Evolutionary conservation across 1,140 invertebrate species (phyloP), one percentile per base, ranked within the genome.

Genomic region (Drosophila biarmipes): DNA sequence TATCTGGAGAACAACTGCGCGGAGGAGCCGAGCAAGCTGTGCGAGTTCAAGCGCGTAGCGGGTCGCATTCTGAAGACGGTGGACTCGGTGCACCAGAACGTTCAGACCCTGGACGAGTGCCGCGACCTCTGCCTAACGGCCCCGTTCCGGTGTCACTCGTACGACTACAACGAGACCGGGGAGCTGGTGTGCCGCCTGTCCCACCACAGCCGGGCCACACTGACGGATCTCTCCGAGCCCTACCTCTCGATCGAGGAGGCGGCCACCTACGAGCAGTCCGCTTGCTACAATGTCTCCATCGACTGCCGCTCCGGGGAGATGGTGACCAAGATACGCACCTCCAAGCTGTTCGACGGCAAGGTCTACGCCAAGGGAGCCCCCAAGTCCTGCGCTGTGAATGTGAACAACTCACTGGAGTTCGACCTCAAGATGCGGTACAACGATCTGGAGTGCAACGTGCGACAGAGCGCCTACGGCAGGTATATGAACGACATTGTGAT

Each of bases 201-300:
- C 87, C 97, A 98, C 93, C 97, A 98, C 91, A 96, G 96, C 19
- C 94, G 96, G 69, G 96, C 97, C 21, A 98, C 97, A 0, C 94
- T 98, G 31, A 95, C 96, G 14, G 96, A 97, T 84, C 97, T 97
- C 81, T 96, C 96, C 94, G 97, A 98, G 80, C 97, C 97, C 15
- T 98, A 98, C 92, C 93, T 98, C 52, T 96, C 97, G 79, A 96
- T 98, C 12, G 95, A 96, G 6, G 97, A 97, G 93, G 96, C 96
- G 37, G 95, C 96, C 15, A 98, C 97, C 10, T 98, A 98, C 93
- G 97, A 98, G 92, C 93, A 98, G 71, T 96, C 96, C 76, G 97
- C 97, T 4, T 98, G 98, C 92, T 98, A 98, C 94, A 98, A 98
- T 92, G 97, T 98, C 24, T 97, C 96, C 74, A 97, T 98, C 81